phyloP scores from a whole-genome alignment of 2,797 vertebrate genomes.

The Ctenosaura bakeri region DNA sequence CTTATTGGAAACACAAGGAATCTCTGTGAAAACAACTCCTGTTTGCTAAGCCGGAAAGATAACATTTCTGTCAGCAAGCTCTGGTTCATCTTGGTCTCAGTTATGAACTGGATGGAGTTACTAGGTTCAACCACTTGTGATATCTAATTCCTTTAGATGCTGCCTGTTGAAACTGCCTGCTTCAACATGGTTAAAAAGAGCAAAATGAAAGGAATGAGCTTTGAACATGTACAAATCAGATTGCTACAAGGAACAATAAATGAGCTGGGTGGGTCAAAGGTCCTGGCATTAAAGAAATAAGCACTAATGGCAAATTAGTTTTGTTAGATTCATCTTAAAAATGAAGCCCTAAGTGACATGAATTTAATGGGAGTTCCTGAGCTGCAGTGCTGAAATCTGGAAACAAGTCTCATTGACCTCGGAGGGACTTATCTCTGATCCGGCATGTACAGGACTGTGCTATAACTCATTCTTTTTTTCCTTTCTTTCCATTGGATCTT shows the following conservation, averaged over 20 bases:
- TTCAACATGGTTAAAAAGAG: not conserved
- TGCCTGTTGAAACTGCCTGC: not conserved
- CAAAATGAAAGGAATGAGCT: not conserved
- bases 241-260: not conserved
- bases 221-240: not conserved
- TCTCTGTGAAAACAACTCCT: slow-evolving; percentile 64
- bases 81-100: slow-evolving; percentile 60
- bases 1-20: slow-evolving; percentile 57
- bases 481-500: not conserved
- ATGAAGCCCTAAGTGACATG: not conserved
- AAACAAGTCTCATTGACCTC: not conserved
- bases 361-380: not conserved
- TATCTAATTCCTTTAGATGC: slow-evolving; percentile 42
- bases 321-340: not conserved
- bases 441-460: no score
- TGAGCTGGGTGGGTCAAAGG: not conserved
- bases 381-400: not conserved
- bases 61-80: slow-evolving; percentile 65
- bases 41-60: slow-evolving; percentile 70
- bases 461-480: not conserved
- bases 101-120: slow-evolving; percentile 51
- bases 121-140: slow-evolving; percentile 58
- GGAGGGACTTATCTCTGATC: no score
- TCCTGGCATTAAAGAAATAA: not conserved
- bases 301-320: not conserved